phyloP scores from a whole-genome alignment of 1,140 invertebrate genomes.

The Cydia fagiglandana region DNA sequence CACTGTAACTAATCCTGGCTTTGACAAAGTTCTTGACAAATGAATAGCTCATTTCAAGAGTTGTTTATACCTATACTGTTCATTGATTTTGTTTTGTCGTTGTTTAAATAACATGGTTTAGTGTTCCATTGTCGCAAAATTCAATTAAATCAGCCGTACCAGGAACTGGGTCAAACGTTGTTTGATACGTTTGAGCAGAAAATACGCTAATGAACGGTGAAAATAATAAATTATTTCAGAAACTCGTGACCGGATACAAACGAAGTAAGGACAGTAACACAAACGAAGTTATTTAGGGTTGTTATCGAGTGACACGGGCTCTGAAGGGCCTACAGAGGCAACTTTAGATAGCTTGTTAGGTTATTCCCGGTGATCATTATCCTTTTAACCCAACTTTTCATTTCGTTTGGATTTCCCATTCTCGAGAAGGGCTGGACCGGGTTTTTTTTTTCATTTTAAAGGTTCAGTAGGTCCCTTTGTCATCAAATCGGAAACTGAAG shows the following conservation, averaged over 20 bases:
- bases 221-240: neutral
- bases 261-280: too few species aligned
- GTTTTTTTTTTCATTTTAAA: too few species aligned
- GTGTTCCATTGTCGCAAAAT: neutral
- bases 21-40: neutral
- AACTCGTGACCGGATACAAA: neutral
- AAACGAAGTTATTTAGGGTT: too few species aligned
- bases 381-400: too few species aligned
- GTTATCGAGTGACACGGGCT: too few species aligned
- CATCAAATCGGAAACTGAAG: too few species aligned
- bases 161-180: neutral
- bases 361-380: too few species aligned
- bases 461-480: too few species aligned
- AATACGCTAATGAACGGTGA: constrained; percentile 2
- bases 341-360: too few species aligned
- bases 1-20: constrained; percentile 1
- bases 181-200: neutral
- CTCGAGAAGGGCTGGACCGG: too few species aligned
- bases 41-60: constrained; percentile 12
- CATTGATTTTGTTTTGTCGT: neutral
- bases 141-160: neutral
- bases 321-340: too few species aligned
- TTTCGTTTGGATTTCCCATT: too few species aligned
- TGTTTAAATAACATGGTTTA: constrained; percentile 9
- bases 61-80: neutral